Conservation (phyloP, 2,888 invertebrate species). For the Amphipyra berbera region DNA sequence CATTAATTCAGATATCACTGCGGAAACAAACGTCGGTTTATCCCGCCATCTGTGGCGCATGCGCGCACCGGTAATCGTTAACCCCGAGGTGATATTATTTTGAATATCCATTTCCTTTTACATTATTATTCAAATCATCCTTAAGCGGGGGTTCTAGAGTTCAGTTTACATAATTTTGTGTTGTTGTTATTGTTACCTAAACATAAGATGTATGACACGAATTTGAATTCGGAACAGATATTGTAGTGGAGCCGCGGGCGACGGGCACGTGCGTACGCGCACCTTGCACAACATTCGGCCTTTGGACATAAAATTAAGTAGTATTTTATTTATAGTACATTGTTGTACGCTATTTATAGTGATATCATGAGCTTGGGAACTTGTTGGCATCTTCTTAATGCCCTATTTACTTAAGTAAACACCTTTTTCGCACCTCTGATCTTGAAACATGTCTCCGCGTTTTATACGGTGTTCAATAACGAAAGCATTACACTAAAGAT, state of each 20-base stretch:
- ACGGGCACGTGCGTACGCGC: conserved; percentile 87
- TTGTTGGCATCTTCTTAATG: conserved; percentile 50
- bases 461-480: conserved; percentile 48
- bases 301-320: conserved; percentile 76
- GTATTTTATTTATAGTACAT: conserved; percentile 75
- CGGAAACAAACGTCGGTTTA: conserved; percentile 90
- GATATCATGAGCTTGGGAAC: conserved; percentile 42
- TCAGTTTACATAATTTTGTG: conserved; percentile 77
- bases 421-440: conserved; percentile 46
- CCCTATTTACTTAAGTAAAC: conserved; percentile 45
- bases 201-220: conserved; percentile 87
- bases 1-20: conserved; percentile 90
- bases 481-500: conserved; percentile 32
- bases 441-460: conserved; percentile 34
- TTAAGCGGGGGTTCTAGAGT: conserved; percentile 80
- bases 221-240: conserved; percentile 87
- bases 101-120: conserved; percentile 88
- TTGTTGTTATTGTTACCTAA: conserved; percentile 71
- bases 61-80: conserved; percentile 89
- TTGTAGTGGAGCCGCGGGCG: conserved; percentile 82
- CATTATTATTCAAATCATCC: conserved; percentile 85
- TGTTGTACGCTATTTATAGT: conserved; percentile 65
- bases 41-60: conserved; percentile 88
- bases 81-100: conserved; percentile 90
- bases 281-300: conserved; percentile 84